A percentile compares a stretch with the other conserved stretches of the same genome.
Conservation (phyloP, 2,888 invertebrate species). For the Zaprionus bogoriensis region DNA sequence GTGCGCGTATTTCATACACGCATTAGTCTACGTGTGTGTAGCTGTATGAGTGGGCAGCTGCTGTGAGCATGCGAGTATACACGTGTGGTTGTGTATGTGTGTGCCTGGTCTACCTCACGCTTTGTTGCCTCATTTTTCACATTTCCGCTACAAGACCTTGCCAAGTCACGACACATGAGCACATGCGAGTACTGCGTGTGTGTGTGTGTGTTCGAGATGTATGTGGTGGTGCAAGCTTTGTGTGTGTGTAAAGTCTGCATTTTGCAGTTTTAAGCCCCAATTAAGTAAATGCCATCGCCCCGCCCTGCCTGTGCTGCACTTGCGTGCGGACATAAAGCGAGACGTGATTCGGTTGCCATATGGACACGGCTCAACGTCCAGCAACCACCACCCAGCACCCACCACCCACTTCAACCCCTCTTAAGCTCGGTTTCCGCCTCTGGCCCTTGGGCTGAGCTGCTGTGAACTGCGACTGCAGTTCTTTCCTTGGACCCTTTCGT, state of each 20-base stretch:
- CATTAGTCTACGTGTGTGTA: conserved; percentile 9
- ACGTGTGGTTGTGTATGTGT: background rate
- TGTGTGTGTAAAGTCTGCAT: conserved; percentile 1
- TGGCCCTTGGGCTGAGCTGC: conserved; percentile 10
- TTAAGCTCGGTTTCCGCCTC: background rate
- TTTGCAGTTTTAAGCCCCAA: conserved; percentile 64
- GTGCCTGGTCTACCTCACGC: conserved; percentile 19
- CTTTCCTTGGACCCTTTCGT: background rate
- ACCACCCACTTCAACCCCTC: too few relatives aligned
- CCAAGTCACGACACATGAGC: conserved; percentile 10
- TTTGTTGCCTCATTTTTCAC: conserved; percentile 57
- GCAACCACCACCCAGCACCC: too few relatives aligned
- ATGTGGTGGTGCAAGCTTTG: too few relatives aligned
- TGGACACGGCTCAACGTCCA: too few relatives aligned
- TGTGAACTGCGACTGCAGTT: conserved; percentile 11
- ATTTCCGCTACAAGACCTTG: conserved; percentile 50
- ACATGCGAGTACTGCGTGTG: background rate
- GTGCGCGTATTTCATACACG: background rate
- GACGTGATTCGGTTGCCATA: conserved; percentile 19
- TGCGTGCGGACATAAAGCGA: background rate
- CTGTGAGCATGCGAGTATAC: too few relatives aligned
- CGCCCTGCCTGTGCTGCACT: conserved; percentile 4
- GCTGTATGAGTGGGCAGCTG: background rate
- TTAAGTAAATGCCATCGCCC: conserved; percentile 61
- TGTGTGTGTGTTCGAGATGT: conserved; percentile 13